Evolutionary conservation across 1,140 invertebrate species (phyloP).

Genomic region (Cataglyphis hispanica): DNA sequence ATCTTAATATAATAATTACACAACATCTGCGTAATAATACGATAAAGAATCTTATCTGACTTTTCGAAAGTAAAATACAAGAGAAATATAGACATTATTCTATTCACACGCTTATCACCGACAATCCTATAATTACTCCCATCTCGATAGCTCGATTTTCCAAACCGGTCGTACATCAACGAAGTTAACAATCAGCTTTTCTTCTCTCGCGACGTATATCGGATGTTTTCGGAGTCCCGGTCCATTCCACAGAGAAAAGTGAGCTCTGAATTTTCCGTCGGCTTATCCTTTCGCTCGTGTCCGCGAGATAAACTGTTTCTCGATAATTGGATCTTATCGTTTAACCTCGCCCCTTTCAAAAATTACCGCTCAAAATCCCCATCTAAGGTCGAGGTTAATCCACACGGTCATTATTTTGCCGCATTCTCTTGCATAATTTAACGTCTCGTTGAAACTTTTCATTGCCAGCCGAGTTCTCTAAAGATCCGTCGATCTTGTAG

Average conservation of each 20-base stretch:
- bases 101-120: constrained; percentile 10
- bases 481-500: background rate
- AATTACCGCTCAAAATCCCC: constrained; percentile 39
- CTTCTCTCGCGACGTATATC: constrained; percentile 36
- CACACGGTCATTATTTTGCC: constrained; percentile 35
- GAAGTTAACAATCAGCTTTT: constrained; percentile 68
- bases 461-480: constrained; percentile 4
- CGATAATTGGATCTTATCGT: constrained; percentile 77
- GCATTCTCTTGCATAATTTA: constrained; percentile 68
- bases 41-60: background rate
- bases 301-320: constrained; percentile 74
- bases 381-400: constrained; percentile 68
- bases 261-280: constrained; percentile 8
- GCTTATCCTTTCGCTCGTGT: constrained; percentile 62
- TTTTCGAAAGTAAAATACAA: background rate
- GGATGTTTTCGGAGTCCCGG: constrained; percentile 43
- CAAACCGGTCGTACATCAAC: constrained; percentile 44
- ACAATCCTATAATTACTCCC: constrained; percentile 35
- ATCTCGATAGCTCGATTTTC: constrained; percentile 18
- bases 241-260: constrained; percentile 57
- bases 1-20: background rate
- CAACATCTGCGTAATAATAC: background rate
- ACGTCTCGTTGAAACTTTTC: constrained; percentile 64
- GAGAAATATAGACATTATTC: background rate
- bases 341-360: constrained; percentile 64